Percentiles rank a stretch among this genome's conserved stretches.
Evolutionary conservation across 2,113 vertebrate species (phyloP).

Genomic region (Vidua chalybeata): DNA sequence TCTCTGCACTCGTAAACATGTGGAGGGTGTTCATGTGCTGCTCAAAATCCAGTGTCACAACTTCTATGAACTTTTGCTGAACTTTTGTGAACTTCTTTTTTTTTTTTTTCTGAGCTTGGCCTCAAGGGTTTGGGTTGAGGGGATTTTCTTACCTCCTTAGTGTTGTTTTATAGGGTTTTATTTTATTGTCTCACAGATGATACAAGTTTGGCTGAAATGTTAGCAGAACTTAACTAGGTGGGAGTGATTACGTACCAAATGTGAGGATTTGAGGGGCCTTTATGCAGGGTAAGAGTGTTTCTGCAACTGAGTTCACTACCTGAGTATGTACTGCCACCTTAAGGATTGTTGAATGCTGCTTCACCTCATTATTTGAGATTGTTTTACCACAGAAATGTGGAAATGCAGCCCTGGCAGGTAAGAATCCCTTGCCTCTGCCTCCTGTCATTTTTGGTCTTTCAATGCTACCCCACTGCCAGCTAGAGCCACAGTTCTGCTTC

Average conservation of each 20-base stretch:
- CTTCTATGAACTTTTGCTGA: not conserved
- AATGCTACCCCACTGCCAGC: not conserved
- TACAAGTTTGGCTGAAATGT: not conserved
- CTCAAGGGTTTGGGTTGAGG: not conserved
- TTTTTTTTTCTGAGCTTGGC: not conserved
- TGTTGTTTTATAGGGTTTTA: not conserved
- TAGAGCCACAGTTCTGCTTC: not conserved
- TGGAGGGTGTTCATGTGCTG: not conserved
- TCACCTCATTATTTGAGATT: not conserved
- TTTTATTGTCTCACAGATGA: not conserved
- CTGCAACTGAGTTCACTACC: not conserved
- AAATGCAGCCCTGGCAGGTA: not conserved
- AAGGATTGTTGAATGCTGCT: not conserved
- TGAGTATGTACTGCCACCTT: not conserved
- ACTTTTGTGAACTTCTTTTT: not conserved
- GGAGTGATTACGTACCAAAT: not conserved
- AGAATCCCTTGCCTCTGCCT: not conserved
- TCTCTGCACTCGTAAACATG: not conserved
- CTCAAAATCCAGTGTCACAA: not conserved
- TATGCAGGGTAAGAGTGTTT: too few relatives aligned
- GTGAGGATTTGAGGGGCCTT: not conserved
- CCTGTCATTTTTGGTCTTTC: not conserved
- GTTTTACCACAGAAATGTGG: not conserved
- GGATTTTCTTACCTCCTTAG: not conserved
- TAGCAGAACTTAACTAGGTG: not conserved